Conservation (phyloP, 2,888 invertebrate species). For the Ryuthela nishihirai region DNA sequence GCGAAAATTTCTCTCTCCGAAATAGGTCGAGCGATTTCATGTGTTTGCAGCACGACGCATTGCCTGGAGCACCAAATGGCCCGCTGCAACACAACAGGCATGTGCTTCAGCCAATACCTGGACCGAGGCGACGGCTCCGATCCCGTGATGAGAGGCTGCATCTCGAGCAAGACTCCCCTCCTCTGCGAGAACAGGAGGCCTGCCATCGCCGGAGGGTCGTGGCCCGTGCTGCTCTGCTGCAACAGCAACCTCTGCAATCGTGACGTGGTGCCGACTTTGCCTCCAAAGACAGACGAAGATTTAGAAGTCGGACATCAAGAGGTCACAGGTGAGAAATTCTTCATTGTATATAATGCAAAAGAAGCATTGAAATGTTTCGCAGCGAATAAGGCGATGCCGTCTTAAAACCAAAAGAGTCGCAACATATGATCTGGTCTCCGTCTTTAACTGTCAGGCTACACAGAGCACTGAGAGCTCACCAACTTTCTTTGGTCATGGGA, state of each 20-base stretch:
- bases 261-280: slow-evolving; percentile 14
- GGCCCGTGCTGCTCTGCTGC: slow-evolving; percentile 52
- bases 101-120: slow-evolving; percentile 52
- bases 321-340: too few species aligned
- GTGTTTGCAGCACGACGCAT: slow-evolving; percentile 51
- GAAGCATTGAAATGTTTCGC: too few species aligned
- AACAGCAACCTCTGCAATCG: slow-evolving; percentile 48
- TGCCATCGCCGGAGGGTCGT: slow-evolving; percentile 43
- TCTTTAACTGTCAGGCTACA: too few species aligned
- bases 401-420: too few species aligned
- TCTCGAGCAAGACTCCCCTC: slow-evolving; percentile 49
- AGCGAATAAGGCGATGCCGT: too few species aligned
- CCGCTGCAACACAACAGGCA: slow-evolving; percentile 48
- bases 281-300: too few species aligned
- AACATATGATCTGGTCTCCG: too few species aligned
- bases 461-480: too few species aligned
- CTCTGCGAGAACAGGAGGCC: slow-evolving; percentile 53
- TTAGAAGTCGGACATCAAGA: too few species aligned
- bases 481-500: too few species aligned
- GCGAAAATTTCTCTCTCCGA: background rate
- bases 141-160: slow-evolving; percentile 50
- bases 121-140: slow-evolving; percentile 44
- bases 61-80: slow-evolving; percentile 44
- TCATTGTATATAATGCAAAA: too few species aligned
- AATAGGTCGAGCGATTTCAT: slow-evolving; percentile 42